These are phyloP conservation scores for Neodontobutis hainanensis DNA, from an alignment of 2,113 vertebrate genomes.

Conservation along the genomic window DNA sequence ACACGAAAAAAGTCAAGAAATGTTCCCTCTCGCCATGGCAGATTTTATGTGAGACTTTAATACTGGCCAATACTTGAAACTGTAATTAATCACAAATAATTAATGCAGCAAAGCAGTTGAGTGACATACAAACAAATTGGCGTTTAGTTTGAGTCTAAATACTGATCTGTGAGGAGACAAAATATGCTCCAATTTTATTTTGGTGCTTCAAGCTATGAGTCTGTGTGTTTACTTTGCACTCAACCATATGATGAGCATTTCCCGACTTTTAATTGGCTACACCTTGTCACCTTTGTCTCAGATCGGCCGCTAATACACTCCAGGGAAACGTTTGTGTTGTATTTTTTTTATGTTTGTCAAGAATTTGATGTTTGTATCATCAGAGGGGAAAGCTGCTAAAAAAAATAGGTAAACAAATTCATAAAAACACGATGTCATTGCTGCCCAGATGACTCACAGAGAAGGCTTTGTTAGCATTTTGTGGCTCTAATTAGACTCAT, in stretches of 20 bases:
- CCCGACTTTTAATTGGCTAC: slow-evolving; percentile 63
- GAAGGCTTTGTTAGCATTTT: slow-evolving; percentile 50
- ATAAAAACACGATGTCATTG: slow-evolving; percentile 12
- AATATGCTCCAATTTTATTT: not conserved
- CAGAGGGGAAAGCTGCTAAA: slow-evolving; percentile 6
- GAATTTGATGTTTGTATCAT: slow-evolving; percentile 2
- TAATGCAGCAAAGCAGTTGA: not conserved
- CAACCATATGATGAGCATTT: slow-evolving; percentile 31
- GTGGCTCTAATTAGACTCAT: slow-evolving; percentile 72
- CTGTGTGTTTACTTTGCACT: slow-evolving; percentile 28
- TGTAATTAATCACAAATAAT: slow-evolving; percentile 13
- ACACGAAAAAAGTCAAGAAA: slow-evolving; percentile 36
- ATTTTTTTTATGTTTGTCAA: slow-evolving; percentile 18
- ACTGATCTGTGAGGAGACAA: not conserved
- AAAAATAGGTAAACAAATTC: slow-evolving; percentile 8
- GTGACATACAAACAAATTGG: slow-evolving; percentile 1
- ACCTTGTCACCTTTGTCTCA: slow-evolving; percentile 39
- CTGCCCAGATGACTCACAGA: slow-evolving; percentile 37
- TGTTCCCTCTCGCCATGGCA: slow-evolving; percentile 41
- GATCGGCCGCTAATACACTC: slow-evolving; percentile 9
- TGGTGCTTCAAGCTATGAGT: not conserved
- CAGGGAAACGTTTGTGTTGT: not conserved
- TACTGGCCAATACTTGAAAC: slow-evolving; percentile 1
- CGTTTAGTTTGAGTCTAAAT: slow-evolving; percentile 1
- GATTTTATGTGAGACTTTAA: slow-evolving; percentile 18